Evolutionary conservation across 2,113 vertebrate genomes (phyloP), one percentile per base, ranked within the genome.

Genomic region (Sardina pilchardus): DNA sequence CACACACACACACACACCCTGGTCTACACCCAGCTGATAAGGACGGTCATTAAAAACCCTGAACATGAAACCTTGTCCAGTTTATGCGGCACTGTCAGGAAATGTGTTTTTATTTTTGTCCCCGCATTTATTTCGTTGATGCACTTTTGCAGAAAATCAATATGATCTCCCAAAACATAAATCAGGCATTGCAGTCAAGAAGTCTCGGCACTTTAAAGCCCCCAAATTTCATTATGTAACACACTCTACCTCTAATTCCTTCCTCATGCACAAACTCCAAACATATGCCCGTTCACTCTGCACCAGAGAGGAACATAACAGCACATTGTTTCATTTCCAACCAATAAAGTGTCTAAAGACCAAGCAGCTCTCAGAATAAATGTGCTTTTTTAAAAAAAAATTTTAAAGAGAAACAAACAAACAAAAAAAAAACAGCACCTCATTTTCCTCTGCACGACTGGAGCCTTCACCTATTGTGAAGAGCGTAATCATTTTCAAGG

Each of bases 11-110:
- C 71, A 78, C 71, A 75, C 6, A 75, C 7, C 3, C 30, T 16
- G 10, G 30, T 34, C 26, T 34, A 75, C 67, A 75, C 67, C 67
- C 67, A 34, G 4, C 67, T 75, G 71, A 78, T 78, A 78, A 78
- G 30, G 71, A 16, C 34, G 6, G 71, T 36, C 16, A 78, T 78
- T 36, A 24, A 78, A 30, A 36, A 12, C 12, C 71, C 14, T 78
- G 71, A 78, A 34, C 71, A 36, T 78, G 34, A 78, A 78, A 34
- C 71, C 30, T 78, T 30, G 63, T 67, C 63, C 71, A 78, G 30
- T 34, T 17, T 36, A 10, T 12, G 34, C 34, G 30, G 3, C 14
- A 36, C 71, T 78, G 34, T 78, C 26, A 39, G 71, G 30, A 78
- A 36, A 78, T 16, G 30, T 78, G 71, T 14, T 36, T 17, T 78